Base-by-base conservation (phyloP, 2,888 invertebrate species). In the Allacma fusca region DNA sequence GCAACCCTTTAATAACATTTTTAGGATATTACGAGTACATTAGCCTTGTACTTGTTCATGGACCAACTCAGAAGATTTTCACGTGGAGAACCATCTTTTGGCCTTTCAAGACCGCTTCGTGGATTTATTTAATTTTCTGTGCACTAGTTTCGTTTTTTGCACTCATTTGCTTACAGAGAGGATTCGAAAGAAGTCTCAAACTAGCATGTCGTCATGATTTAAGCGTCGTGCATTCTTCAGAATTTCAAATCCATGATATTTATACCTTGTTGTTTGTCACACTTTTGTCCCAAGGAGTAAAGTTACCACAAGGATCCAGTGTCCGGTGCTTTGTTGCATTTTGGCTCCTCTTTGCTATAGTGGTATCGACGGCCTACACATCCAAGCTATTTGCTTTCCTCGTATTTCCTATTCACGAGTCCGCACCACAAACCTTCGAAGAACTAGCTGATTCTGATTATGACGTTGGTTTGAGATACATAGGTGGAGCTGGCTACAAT, bases 361-460 rank as follows among this genome's bases (percentile, higher is more conserved):
- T 79, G 19, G 16, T 79, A 7, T 29, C 50, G 16, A 77, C 77
- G 5, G 79, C 70, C 7, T 79, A 79, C 65, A 62, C 73, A 0
- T 79, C 79, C 4, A 77, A 77, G 28, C 64, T 79, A 0, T 74
- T 79, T 9, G 44, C 75, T 1, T 79, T 71, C 34, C 50, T 79
- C n/a, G 69, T 74, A 13, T 79, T 79, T 62, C 79, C 79, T 1
- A 50, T 26, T 9, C 2, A 69, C 2, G 70, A 77, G 21, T 24
- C 29, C 0, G 67, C 75, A 5, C 79, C 79, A 0, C 57, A 71
- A 21, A 75, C 75, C 7, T 79, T 79, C 59, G 34, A 77, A 65
- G 70, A 79, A 24, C 75, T 79, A 1, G 75, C 67, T 0, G 43
- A 70, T 26, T 74, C 77, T 4, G 26, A 74, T 26, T 79, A 69